Evolutionary conservation across 2,113 vertebrate genomes (phyloP), one percentile per base, ranked within the genome.

Genomic region (Sylvilagus bachmani): DNA sequence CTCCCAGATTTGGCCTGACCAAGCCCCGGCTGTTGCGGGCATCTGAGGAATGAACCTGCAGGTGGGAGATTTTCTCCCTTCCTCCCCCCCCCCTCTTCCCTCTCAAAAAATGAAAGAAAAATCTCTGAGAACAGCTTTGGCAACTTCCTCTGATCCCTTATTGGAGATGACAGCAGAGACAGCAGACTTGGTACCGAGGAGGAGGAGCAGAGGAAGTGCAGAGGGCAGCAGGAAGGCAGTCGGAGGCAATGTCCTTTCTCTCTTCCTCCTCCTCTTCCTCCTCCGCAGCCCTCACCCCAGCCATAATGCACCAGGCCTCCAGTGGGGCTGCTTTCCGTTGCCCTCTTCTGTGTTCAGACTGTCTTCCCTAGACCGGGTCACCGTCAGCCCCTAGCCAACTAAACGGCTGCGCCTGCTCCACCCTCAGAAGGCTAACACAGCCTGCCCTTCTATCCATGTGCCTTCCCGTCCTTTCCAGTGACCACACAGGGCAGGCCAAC

Each of bases 371-470:
- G 19, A 2, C 74, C 62, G 17, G 29, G 73, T 74, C 79, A 6
- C 27, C 51, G 29, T 36, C 14, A 55, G 44, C 2, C 2, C 31
- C 27, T 49, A 21, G 51, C 73, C 73, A 10, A 29, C 55, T 36
- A 2, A 19, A 49, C 13, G 3, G 67, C 13, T 70, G n/a, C 2
- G 53, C 6, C 62, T 0, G 7, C 22, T 25, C 31, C 53, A 10
- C 2, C 31, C 13, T 66, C 64, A 13, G 4, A 12, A 81, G 69
- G 6, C 44, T 16, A 3, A 12, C 10, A 12, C 66, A 84, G 67
- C 1, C 11, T 1, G 10, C 66, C 64, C 58, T 21, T 24, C 8
- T n/a, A 1, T 27, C 64, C 11, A 19, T 2, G 13, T 22, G 0
- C 53, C 55, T 14, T 51, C n/a, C 67, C 27, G 14, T 85, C 78